These are phyloP conservation scores for Syndactyla subalaris DNA, from an alignment of 2,797 vertebrate species.

Conservation along the genomic window DNA sequence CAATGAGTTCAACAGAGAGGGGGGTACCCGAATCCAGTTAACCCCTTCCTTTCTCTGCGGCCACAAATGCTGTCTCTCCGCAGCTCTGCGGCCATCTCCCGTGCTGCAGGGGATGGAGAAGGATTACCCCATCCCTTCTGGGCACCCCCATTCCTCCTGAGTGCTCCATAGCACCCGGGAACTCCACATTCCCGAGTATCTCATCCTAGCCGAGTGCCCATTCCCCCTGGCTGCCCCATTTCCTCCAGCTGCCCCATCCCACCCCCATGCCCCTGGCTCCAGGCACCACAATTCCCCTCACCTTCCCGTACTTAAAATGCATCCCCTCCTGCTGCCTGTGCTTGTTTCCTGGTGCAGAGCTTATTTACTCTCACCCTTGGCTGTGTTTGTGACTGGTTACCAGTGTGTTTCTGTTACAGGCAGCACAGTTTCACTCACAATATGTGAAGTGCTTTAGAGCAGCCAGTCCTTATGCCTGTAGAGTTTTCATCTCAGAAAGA, in stretches of 20 bases:
- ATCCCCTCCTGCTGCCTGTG: neutral
- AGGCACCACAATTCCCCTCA: neutral
- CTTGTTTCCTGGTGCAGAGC: neutral
- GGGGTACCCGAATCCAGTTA: constrained; percentile 18
- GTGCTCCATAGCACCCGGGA: neutral
- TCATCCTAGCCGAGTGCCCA: neutral
- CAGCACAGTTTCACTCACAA: neutral
- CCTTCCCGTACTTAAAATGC: neutral
- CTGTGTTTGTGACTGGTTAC: neutral
- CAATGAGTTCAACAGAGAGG: constrained; percentile 44
- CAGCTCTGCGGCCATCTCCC: neutral
- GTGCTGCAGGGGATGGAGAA: neutral
- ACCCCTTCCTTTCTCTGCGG: constrained; percentile 27
- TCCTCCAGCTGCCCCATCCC: neutral
- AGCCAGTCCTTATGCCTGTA: neutral
- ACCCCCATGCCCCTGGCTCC: neutral
- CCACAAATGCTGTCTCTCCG: neutral
- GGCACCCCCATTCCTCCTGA: neutral
- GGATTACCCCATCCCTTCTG: neutral
- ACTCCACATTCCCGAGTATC: neutral
- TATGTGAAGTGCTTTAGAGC: neutral
- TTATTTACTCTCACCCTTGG: neutral
- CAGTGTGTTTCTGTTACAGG: neutral
- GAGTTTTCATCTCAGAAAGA: neutral
- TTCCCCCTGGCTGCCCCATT: neutral